phyloP scores from a whole-genome alignment of 2,888 invertebrate genomes.

The Hypercompe scribonia region DNA sequence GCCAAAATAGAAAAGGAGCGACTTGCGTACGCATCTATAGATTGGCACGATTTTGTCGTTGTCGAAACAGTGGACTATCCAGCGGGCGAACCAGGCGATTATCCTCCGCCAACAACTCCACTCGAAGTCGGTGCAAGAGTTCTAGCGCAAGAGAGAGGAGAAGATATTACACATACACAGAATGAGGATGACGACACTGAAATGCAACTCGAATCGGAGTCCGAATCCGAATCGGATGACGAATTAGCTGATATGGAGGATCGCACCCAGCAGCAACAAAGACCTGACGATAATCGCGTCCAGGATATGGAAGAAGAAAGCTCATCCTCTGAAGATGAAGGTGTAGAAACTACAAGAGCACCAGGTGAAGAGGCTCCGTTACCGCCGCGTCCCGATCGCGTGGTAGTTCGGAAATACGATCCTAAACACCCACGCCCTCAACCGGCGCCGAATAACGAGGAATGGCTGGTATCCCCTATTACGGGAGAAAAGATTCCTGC shows the following conservation, averaged over 20 bases:
- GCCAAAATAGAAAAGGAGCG: constrained; percentile 98
- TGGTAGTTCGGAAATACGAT: constrained; percentile 98
- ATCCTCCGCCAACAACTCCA: constrained; percentile 98
- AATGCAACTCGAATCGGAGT: constrained; percentile 96
- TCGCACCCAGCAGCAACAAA: constrained; percentile 77
- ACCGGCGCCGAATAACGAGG: constrained; percentile 88
- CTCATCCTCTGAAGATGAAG: constrained; percentile 84
- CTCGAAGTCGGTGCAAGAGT: constrained; percentile 98
- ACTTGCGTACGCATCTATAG: constrained; percentile 98
- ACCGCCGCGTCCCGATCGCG: constrained; percentile 96
- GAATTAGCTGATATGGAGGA: constrained; percentile 90
- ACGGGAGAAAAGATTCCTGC: constrained; percentile 99
- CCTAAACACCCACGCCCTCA: constrained; percentile 90
- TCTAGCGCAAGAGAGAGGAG: constrained; percentile 92
- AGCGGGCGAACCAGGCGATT: constrained; percentile 97
- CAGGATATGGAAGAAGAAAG: constrained; percentile 98
- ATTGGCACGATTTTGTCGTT: constrained; percentile 99
- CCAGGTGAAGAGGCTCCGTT: constrained; percentile 88
- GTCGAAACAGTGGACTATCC: constrained; percentile 99
- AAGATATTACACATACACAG: constrained; percentile 86
- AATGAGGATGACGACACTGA: constrained; percentile 91
- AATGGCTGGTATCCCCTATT: constrained; percentile 98
- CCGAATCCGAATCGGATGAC: constrained; percentile 85
- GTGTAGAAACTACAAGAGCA: constrained; percentile 59
- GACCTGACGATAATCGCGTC: constrained; percentile 85